phyloP scores from a whole-genome alignment of 2,113 vertebrate species.

The Rhinoderma darwinii region DNA sequence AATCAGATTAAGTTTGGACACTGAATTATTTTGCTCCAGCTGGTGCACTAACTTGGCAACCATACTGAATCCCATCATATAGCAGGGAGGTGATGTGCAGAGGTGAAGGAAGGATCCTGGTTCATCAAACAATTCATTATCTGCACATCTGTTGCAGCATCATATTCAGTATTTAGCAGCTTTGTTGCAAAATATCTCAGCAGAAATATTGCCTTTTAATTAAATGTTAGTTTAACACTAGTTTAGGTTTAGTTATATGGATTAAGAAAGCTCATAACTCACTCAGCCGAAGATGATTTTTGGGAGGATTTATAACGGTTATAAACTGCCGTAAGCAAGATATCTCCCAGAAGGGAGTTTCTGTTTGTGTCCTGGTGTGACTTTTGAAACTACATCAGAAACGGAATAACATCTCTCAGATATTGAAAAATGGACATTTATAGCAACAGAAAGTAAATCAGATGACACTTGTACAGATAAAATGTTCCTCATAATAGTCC shows the following conservation, averaged over 20 bases:
- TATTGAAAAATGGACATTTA: constrained; percentile 10
- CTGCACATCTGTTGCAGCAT: constrained; percentile 48
- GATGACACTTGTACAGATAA: background rate
- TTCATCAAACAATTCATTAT: constrained; percentile 47
- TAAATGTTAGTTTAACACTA: constrained; percentile 17
- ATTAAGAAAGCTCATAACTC: background rate
- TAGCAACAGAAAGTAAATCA: constrained; percentile 17
- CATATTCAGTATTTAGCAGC: constrained; percentile 19
- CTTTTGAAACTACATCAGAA: background rate
- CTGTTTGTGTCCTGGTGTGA: constrained; percentile 19
- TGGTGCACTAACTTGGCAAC: constrained; percentile 28
- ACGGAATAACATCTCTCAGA: constrained; percentile 12
- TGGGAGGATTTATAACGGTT: constrained; percentile 4
- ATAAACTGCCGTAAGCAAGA: background rate
- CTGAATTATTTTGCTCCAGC: constrained; percentile 18
- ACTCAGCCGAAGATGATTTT: background rate
- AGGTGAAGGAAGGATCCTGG: constrained; percentile 35
- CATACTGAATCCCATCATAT: constrained; percentile 16
- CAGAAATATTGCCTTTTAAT: constrained; percentile 29
- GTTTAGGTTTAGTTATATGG: background rate
- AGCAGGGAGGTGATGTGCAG: background rate
- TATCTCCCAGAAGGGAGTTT: background rate
- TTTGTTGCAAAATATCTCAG: constrained; percentile 12
- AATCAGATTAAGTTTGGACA: constrained; percentile 26
- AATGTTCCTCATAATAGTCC: background rate